Evolutionary conservation across 2,113 vertebrate genomes (phyloP), one percentile per base, ranked within the genome.

Genomic region (Australoheros scitulus): DNA sequence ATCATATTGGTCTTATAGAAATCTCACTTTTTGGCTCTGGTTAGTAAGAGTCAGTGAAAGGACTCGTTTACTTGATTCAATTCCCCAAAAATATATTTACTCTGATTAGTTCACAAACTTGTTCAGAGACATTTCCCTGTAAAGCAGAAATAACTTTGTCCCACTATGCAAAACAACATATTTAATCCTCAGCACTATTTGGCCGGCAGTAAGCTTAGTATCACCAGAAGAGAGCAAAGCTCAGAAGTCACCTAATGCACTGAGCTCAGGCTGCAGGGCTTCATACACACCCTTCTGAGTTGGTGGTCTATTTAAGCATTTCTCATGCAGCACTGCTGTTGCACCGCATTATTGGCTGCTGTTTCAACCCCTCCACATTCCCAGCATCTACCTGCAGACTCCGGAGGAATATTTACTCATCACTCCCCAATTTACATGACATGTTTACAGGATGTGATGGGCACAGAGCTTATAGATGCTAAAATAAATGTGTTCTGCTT

Each of bases 191-290:
- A 65, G 11, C 36, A 65, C 0, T 65, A 24, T 43, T 43, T 65
- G 17, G 38, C 13, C 14, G 22, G 3, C 18, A n/a, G 61, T 63
- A 34, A 63, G n/a, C 13, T 24, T 65, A 7, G 43, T 43, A 10
- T 2, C 63, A 65, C 63, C 63, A 65, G 22, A 68, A 7, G 47
- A 41, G 47, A 50, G 64, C 22, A 47, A 68, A 26, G 43, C 41
- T 29, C 15, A 29, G 22, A 0, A 0, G 64, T 22, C 43, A 2
- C 63, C 9, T 14, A 15, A 3, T 65, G 63, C 13, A 43, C 13
- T 24, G 38, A 34, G 26, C 58, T 5, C 3, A 14, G 32, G 26
- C 58, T 61, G 7, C 59, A 24, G 20, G 22, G n/a, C 1, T 64
- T 13, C 60, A 20, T 4, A 8, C 50, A 52, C 50, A 18, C 38